phyloP scores from a whole-genome alignment of 2,888 invertebrate genomes.

The Trichacis sp. region DNA sequence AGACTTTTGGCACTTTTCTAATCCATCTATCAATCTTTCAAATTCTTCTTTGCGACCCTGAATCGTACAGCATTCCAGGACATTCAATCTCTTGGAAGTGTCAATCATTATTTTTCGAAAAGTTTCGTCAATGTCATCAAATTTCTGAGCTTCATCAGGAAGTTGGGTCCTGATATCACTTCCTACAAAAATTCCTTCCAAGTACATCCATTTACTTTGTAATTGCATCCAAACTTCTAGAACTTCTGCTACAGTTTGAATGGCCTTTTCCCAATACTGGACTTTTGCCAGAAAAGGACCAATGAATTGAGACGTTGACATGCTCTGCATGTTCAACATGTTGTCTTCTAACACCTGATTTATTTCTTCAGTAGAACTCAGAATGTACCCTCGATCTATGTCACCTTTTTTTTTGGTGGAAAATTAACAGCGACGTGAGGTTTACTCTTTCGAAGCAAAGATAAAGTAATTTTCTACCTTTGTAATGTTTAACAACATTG shows the following conservation, averaged over 20 bases:
- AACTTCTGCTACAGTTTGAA: slow-evolving; percentile 86
- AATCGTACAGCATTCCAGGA: slow-evolving; percentile 83
- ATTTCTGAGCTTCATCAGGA: slow-evolving; percentile 90
- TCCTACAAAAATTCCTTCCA: slow-evolving; percentile 92
- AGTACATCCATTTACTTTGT: slow-evolving; percentile 91
- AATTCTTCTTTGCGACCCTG: slow-evolving; percentile 83
- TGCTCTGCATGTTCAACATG: slow-evolving; percentile 89
- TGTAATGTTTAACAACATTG: slow-evolving; percentile 76
- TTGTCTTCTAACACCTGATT: slow-evolving; percentile 87
- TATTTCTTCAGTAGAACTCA: slow-evolving; percentile 88
- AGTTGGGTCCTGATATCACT: slow-evolving; percentile 89
- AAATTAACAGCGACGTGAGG: too few relatives aligned
- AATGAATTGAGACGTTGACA: slow-evolving; percentile 90
- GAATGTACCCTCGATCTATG: slow-evolving; percentile 84
- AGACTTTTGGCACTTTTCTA: slow-evolving; percentile 93
- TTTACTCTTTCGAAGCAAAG: too few relatives aligned
- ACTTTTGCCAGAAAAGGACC: slow-evolving; percentile 88
- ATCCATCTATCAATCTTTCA: slow-evolving; percentile 77
- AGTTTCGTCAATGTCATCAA: slow-evolving; percentile 87
- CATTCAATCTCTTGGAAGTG: slow-evolving; percentile 82
- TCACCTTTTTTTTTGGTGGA: too few relatives aligned
- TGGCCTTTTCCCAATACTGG: slow-evolving; percentile 86
- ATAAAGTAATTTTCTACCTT: slow-evolving; percentile 70
- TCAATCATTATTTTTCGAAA: slow-evolving; percentile 90
- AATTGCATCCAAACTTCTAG: slow-evolving; percentile 89